Evolutionary conservation across 1,140 invertebrate genomes (phyloP), one percentile per base, ranked within the genome.

Genomic region (Paraescarpia echinospica): DNA sequence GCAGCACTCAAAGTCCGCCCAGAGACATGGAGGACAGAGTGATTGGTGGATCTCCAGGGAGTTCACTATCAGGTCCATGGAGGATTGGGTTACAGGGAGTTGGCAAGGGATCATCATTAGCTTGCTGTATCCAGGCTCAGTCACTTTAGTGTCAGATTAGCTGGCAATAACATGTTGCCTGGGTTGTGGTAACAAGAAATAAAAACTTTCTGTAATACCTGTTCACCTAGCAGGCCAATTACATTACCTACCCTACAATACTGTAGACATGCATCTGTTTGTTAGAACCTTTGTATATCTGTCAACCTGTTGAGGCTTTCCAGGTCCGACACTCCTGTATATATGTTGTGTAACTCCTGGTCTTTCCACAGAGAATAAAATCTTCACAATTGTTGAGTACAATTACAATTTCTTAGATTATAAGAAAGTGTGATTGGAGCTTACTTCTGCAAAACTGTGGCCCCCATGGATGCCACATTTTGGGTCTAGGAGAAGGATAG

Each of bases 131-230:
- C 59, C 27, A 77, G 27, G 59, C 18, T 31, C 59, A 77, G 59
- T 77, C 59, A 77, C 59, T 77, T 77, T 77, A 77, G 59, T 77
- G 59, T 77, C 59, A 77, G 59, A 77, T 77, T 77, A 77, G 59
- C 59, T 4, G 14, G 59, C 2, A 77, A 31, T 77, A 77, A 77
- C 59, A 77, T 51, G 8, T 51, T 51, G 48, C 8, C 48, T 9
- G 48, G 18, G 22, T 77, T 77, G 59, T 31, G 59, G 27, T 77
- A 77, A 77, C 18, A 12, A 4, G 59, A 77, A 77, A 77, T 77
- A 77, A 12, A 77, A 77, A 77, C 59, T 77, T 77, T 6, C 59
- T 77, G 18, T 22, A 77, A 12, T 31, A 77, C 59, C 4, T 27
- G 59, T 51, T 51, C 48, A 51, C 18, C 48, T 18, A 9, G 18